Evolutionary conservation across 2,797 vertebrate genomes (phyloP).

Genomic region (Otus scops): DNA sequence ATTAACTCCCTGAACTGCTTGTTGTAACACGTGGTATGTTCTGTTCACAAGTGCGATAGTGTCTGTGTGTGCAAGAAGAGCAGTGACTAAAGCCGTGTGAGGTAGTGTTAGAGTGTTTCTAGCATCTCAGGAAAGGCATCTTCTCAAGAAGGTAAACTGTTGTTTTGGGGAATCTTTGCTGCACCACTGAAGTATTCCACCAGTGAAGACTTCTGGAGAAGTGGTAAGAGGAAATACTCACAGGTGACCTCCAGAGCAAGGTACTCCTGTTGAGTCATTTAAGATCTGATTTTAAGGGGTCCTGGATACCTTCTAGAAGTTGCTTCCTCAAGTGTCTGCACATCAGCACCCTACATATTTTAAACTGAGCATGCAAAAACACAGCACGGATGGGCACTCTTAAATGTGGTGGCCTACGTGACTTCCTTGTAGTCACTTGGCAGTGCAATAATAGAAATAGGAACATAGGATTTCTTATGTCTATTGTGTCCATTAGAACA

Average conservation of each 20-base stretch:
- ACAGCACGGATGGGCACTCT: neutral
- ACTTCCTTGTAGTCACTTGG: slow-evolving; percentile 33
- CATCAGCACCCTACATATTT: neutral
- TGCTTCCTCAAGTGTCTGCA: neutral
- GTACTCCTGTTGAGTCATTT: neutral
- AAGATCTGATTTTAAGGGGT: neutral
- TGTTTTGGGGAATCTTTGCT: neutral
- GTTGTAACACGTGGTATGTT: neutral
- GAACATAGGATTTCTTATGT: slow-evolving; percentile 18
- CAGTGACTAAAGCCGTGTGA: neutral
- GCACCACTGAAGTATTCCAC: neutral
- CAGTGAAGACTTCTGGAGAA: neutral
- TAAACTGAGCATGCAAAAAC: neutral
- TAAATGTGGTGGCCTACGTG: neutral
- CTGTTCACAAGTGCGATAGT: neutral
- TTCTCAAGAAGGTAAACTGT: neutral
- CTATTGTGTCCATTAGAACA: slow-evolving; percentile 54
- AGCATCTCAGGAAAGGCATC: neutral
- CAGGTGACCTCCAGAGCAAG: neutral
- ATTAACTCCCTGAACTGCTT: neutral
- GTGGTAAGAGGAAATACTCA: neutral
- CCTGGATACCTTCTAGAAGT: neutral
- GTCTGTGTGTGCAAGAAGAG: neutral
- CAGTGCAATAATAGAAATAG: slow-evolving; percentile 11
- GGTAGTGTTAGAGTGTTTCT: neutral